phyloP scores from a whole-genome alignment of 2,888 invertebrate genomes.

The Drosophila mayaguana region DNA sequence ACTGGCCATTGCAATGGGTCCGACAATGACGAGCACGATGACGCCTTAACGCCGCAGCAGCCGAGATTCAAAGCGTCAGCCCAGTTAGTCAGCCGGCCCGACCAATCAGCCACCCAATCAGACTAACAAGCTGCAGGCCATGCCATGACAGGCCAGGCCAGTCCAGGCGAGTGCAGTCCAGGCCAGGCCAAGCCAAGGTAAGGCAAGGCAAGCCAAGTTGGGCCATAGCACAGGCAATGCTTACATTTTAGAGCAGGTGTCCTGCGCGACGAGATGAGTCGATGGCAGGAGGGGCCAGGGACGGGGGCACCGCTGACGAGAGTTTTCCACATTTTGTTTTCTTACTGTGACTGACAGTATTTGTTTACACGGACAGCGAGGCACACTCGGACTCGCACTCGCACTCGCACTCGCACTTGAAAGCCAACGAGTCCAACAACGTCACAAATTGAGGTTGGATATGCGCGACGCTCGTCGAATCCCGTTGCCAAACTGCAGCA shows the following conservation, averaged over 20 bases:
- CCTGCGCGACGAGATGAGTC: slow-evolving; percentile 30
- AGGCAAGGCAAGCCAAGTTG: slow-evolving; percentile 15
- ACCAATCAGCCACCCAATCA: slow-evolving; percentile 79
- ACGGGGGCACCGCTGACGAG: background rate
- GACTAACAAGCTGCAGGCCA: slow-evolving; percentile 68
- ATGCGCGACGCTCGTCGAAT: slow-evolving; percentile 66
- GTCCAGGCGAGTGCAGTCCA: slow-evolving; percentile 16
- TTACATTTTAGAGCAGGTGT: slow-evolving; percentile 76
- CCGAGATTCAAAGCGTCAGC: slow-evolving; percentile 54
- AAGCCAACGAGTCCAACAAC: slow-evolving; percentile 38
- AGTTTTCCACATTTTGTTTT: slow-evolving; percentile 66
- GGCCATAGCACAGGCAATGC: slow-evolving; percentile 34
- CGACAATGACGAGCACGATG: slow-evolving; percentile 60
- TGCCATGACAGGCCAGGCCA: slow-evolving; percentile 9
- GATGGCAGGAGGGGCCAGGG: background rate
- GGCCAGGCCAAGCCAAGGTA: slow-evolving; percentile 9
- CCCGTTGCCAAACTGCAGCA: slow-evolving; percentile 80
- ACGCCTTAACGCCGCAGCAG: slow-evolving; percentile 45
- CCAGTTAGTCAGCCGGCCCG: slow-evolving; percentile 50
- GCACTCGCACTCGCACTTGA: slow-evolving; percentile 36
- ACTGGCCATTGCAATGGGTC: slow-evolving; percentile 55
- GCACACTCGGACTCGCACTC: slow-evolving; percentile 21
- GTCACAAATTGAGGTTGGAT: slow-evolving; percentile 72
- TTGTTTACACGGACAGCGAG: slow-evolving; percentile 68
- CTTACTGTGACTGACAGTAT: slow-evolving; percentile 61